A percentile compares a stretch with the other conserved stretches of the same genome.
phyloP scores from a whole-genome alignment of 2,113 vertebrate species.

The Neogobius melanostomus region DNA sequence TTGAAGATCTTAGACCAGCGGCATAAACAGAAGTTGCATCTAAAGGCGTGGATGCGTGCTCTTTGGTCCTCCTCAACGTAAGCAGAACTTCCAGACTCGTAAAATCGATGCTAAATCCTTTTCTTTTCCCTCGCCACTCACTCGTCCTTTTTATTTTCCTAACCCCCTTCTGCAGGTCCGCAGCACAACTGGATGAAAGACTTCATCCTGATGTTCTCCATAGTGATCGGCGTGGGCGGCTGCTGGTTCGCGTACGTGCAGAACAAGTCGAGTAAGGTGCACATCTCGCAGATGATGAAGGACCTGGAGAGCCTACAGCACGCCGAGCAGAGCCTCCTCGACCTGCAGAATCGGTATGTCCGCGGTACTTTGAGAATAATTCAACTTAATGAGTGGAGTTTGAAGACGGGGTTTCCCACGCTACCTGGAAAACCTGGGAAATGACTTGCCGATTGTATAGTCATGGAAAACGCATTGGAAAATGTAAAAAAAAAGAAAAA shows the following conservation, averaged over 20 bases:
- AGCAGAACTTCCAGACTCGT: conserved; percentile 49
- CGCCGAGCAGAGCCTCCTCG: conserved; percentile 91
- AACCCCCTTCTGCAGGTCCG: conserved; percentile 77
- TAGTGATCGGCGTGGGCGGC: conserved; percentile 95
- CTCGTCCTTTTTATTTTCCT: background rate
- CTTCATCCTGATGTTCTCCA: conserved; percentile 93
- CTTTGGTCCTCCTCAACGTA: conserved; percentile 93
- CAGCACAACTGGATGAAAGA: conserved; percentile 99
- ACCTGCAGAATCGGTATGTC: conserved; percentile 90
- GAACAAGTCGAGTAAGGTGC: conserved; percentile 94
- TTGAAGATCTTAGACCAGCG: conserved; percentile 95
- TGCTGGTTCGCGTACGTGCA: conserved; percentile 99
- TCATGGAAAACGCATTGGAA: too few species aligned
- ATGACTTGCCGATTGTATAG: too few species aligned
- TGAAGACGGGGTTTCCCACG: too few species aligned
- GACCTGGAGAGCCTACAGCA: conserved; percentile 95
- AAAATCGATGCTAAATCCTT: background rate
- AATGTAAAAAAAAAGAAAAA: too few species aligned
- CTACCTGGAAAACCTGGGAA: too few species aligned
- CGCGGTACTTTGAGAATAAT: too few species aligned
- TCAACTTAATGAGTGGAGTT: too few species aligned
- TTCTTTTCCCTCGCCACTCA: background rate
- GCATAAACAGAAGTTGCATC: conserved; percentile 95
- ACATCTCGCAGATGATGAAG: conserved; percentile 98
- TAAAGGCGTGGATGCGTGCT: conserved; percentile 98